These are phyloP conservation scores for Alitta virens DNA, from an alignment of 2,888 invertebrate species.

Conservation along the genomic window DNA sequence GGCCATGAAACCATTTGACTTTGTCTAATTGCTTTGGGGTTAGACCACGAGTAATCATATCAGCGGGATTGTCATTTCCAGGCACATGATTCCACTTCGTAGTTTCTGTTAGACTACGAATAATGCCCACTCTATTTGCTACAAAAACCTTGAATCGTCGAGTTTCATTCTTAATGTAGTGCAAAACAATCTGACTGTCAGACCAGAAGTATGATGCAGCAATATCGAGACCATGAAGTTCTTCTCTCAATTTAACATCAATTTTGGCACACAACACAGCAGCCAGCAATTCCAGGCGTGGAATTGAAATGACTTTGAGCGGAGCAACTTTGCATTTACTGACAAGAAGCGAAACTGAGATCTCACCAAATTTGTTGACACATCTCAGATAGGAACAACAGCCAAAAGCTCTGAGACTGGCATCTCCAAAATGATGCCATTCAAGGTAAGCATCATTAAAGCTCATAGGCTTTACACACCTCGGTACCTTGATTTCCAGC, in stretches of 20 bases:
- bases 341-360: constrained; percentile 13
- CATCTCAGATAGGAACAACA: constrained; percentile 15
- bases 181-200: constrained; percentile 18
- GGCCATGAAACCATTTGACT: constrained; percentile 19
- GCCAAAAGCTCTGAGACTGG: no score
- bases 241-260: constrained; percentile 9
- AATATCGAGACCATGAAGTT: constrained; percentile 13
- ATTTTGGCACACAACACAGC: constrained; percentile 12
- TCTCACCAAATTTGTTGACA: background rate
- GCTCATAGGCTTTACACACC: constrained; percentile 7
- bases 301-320: constrained; percentile 12
- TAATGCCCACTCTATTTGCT: constrained; percentile 32
- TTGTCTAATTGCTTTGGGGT: constrained; percentile 16
- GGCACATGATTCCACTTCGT: constrained; percentile 35
- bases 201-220: no score
- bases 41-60: constrained; percentile 33
- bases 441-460: no score
- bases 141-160: constrained; percentile 36
- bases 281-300: constrained; percentile 19
- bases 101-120: constrained; percentile 24
- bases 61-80: constrained; percentile 41
- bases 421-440: no score
- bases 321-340: constrained; percentile 20
- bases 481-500: background rate
- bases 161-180: constrained; percentile 25